Evolutionary conservation across 1,140 invertebrate species (phyloP).

Genomic region (Nasonia vitripennis): DNA sequence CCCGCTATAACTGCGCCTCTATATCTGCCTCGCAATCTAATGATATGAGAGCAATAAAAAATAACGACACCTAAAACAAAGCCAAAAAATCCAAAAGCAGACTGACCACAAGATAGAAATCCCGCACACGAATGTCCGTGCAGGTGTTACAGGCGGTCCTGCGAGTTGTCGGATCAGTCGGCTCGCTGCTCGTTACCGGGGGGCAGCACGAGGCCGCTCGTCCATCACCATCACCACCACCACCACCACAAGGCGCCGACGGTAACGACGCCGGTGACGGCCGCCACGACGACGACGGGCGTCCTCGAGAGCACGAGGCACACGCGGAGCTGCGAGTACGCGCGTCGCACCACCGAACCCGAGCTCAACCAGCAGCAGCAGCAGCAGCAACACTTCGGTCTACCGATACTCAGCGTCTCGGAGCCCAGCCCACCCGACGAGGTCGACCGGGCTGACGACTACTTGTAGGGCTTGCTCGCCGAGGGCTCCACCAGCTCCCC

Average conservation of each 20-base stretch:
- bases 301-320: slow-evolving; percentile 56
- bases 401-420: slow-evolving; percentile 85
- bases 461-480: slow-evolving; percentile 73
- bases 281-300: slow-evolving; percentile 3
- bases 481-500: slow-evolving; percentile 57
- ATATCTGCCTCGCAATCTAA: no score
- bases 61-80: not conserved
- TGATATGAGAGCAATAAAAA: not conserved
- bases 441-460: slow-evolving; percentile 74
- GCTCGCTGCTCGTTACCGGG: not conserved
- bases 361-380: slow-evolving; percentile 67
- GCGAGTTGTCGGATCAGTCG: slow-evolving; percentile 12
- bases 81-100: not conserved
- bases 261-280: slow-evolving; percentile 42
- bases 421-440: slow-evolving; percentile 86
- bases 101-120: not conserved
- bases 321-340: slow-evolving; percentile 68
- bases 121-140: not conserved
- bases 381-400: slow-evolving; percentile 79
- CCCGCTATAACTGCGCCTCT: not conserved
- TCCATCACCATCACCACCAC: slow-evolving; percentile 14
- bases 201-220: not conserved
- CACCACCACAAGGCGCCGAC: slow-evolving; percentile 55
- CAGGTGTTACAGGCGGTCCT: slow-evolving; percentile 45
- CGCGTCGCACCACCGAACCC: slow-evolving; percentile 70